Percentiles rank a stretch among this genome's conserved stretches.
Conservation (phyloP, 2,888 invertebrate genomes). For the Ganaspis brasiliensis region DNA sequence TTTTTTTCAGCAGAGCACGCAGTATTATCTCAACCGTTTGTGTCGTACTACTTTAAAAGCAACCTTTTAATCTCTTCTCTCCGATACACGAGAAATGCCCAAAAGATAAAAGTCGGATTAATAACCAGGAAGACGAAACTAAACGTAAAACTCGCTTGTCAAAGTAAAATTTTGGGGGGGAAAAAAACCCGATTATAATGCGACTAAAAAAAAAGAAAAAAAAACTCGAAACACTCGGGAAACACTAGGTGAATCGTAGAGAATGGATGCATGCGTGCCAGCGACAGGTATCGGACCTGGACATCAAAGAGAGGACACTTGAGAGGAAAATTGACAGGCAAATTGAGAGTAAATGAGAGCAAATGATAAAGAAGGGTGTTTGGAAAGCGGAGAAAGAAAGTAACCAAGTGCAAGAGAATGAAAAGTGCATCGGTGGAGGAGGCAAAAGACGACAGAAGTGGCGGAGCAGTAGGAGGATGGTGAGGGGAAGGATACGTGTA, state of each 20-base stretch:
- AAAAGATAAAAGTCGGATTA: background rate
- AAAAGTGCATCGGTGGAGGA: constrained; percentile 28
- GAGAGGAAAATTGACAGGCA: constrained; percentile 64
- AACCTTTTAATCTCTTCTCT: background rate
- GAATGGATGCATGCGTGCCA: constrained; percentile 15
- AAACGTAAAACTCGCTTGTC: background rate
- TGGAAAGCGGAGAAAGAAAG: constrained; percentile 53
- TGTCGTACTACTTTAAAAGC: constrained; percentile 24
- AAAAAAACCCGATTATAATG: background rate
- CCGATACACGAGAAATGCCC: background rate
- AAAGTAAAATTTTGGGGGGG: background rate
- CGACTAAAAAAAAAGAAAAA: background rate
- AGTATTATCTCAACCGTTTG: constrained; percentile 4
- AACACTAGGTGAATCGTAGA: constrained; percentile 23
- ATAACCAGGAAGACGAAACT: background rate
- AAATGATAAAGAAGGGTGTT: constrained; percentile 46
- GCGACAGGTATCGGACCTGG: constrained; percentile 24
- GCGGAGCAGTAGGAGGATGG: constrained; percentile 59
- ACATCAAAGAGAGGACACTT: constrained; percentile 8
- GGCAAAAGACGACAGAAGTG: constrained; percentile 34
- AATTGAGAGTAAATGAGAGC: constrained; percentile 44
- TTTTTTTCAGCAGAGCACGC: background rate
- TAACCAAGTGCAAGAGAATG: background rate
- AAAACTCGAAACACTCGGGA: constrained; percentile 23
- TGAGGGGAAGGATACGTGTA: constrained; percentile 61